Evolutionary conservation across 2,113 vertebrate species (phyloP).

Genomic region (Lota lota): DNA sequence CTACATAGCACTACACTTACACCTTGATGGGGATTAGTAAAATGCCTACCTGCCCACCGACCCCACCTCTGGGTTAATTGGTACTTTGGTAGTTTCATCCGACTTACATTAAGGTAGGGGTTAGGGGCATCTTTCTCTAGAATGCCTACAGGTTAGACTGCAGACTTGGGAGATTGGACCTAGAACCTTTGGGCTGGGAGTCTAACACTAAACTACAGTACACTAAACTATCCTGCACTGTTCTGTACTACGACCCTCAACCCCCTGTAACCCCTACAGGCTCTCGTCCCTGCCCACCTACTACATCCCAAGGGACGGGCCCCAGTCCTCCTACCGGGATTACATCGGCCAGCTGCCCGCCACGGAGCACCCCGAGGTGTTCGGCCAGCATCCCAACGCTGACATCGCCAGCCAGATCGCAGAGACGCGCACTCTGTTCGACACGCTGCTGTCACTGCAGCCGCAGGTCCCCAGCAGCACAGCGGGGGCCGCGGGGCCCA

Average conservation of each 20-base stretch:
- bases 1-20: no score
- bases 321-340: conserved; percentile 71
- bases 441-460: conserved; percentile 86
- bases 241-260: background rate
- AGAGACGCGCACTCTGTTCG: conserved; percentile 79
- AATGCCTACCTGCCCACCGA: no score
- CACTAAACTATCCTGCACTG: background rate
- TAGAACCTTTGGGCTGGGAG: no score
- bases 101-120: no score
- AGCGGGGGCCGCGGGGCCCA: conserved; percentile 53
- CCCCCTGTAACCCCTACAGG: conserved; percentile 53
- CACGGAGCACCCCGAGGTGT: conserved; percentile 82
- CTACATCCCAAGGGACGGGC: conserved; percentile 79
- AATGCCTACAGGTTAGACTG: no score
- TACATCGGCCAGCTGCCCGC: conserved; percentile 75
- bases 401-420: conserved; percentile 85
- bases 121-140: no score
- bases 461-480: conserved; percentile 74
- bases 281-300: conserved; percentile 76
- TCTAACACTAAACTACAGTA: no score
- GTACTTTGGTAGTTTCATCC: no score
- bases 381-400: conserved; percentile 86
- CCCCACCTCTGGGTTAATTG: no score
- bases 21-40: no score
- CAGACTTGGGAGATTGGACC: no score